phyloP scores from a whole-genome alignment of 2,888 invertebrate species.

The Nomada goodeniana region DNA sequence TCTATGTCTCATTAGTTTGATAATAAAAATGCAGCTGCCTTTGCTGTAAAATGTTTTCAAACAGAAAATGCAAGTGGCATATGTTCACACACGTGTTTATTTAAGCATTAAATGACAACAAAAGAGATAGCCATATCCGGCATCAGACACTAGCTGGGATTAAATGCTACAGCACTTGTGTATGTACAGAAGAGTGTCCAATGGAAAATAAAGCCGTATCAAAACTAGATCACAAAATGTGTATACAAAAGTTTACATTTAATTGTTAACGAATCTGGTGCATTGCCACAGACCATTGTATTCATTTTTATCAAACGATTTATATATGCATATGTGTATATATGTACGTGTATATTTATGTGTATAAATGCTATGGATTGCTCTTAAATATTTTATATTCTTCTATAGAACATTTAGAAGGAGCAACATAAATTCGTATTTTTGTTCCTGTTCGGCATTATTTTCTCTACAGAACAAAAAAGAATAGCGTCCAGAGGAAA shows the following conservation, averaged over 20 bases:
- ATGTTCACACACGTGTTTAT: constrained; percentile 30
- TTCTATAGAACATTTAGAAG: constrained; percentile 43
- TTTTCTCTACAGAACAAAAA: constrained; percentile 1
- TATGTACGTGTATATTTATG: constrained; percentile 32
- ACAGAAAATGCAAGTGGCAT: neutral
- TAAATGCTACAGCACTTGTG: constrained; percentile 22
- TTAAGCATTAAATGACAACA: constrained; percentile 27
- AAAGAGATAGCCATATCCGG: constrained; percentile 35
- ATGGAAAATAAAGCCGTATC: constrained; percentile 60
- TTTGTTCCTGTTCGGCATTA: constrained; percentile 9
- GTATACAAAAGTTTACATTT: constrained; percentile 62
- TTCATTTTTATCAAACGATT: constrained; percentile 52
- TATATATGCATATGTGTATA: constrained; percentile 37
- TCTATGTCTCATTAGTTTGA: too few relatives aligned
- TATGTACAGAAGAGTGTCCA: constrained; percentile 55
- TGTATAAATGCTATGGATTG: constrained; percentile 60
- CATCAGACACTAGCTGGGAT: constrained; percentile 44
- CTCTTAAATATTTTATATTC: constrained; percentile 49
- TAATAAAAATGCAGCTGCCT: neutral
- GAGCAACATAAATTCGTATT: constrained; percentile 34
- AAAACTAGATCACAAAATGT: constrained; percentile 61
- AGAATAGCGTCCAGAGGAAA: constrained; percentile 23
- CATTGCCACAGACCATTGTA: constrained; percentile 42
- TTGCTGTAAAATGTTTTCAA: neutral
- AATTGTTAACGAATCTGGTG: constrained; percentile 51